Conservation (phyloP, 2,888 invertebrate species). For the Pseudococcus jackbeardsleyi region DNA sequence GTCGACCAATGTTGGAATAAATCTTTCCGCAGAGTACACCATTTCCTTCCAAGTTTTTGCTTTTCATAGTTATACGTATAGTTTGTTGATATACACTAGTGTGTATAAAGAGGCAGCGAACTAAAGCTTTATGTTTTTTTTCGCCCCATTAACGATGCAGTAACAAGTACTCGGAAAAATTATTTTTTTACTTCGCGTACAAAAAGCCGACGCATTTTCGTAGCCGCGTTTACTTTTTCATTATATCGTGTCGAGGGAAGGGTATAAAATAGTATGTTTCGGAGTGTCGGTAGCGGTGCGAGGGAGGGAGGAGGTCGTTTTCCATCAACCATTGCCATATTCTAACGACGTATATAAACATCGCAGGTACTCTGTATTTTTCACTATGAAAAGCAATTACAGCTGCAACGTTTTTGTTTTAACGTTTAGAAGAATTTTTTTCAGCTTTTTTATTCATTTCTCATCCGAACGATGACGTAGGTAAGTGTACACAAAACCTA, state of each 20-base stretch:
- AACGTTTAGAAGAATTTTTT: constrained; percentile 39
- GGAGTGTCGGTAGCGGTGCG: too few species aligned
- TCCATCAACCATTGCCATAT: constrained; percentile 28
- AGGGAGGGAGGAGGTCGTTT: background rate
- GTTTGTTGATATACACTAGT: background rate
- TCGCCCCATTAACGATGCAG: constrained; percentile 55
- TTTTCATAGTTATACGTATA: background rate
- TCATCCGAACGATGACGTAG: constrained; percentile 16
- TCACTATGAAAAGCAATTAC: constrained; percentile 46
- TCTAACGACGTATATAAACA: constrained; percentile 51
- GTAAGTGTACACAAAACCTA: background rate
- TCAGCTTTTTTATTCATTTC: constrained; percentile 37
- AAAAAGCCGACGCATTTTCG: constrained; percentile 46
- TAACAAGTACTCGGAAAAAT: constrained; percentile 57
- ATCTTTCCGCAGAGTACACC: constrained; percentile 30
- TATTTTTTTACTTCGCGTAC: constrained; percentile 49
- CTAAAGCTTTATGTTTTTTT: constrained; percentile 52
- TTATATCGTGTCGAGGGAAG: background rate
- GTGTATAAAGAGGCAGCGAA: constrained; percentile 31
- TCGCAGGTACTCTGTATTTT: constrained; percentile 34
- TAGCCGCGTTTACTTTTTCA: constrained; percentile 50
- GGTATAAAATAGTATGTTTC: background rate
- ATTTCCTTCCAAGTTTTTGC: constrained; percentile 53
- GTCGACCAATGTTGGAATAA: constrained; percentile 32
- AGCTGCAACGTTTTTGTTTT: constrained; percentile 44